Evolutionary conservation across 2,888 invertebrate genomes (phyloP), one percentile per base, ranked within the genome.

Genomic region (Sylvicola cinctus): DNA sequence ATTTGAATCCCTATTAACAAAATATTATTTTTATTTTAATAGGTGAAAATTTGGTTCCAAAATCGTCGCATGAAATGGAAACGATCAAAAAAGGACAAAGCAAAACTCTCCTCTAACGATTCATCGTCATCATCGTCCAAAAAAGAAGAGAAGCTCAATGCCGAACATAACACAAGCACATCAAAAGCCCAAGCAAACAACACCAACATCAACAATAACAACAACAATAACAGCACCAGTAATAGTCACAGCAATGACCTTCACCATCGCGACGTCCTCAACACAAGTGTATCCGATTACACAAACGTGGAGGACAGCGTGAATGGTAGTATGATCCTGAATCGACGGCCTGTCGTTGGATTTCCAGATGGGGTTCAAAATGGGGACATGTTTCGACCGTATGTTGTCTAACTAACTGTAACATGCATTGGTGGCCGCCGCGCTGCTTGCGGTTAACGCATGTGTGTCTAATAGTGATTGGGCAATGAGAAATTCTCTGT

Each of bases 41-140:
- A 91, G 84, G 91, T 91, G 41, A 91, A 91, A 68, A 91, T 93
- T 48, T 93, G 91, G 95, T 96, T 96, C 60, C 95, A 96, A 69
- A 95, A 95, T 57, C 70, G 95, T 33, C 72, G 95, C 46, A 95
- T 95, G 95, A 95, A 95, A 55, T 93, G 93, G 91, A 96, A 96
- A 55, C 66, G 96, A 10, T 91, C 90, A 42, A 93, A 93, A 67
- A 93, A 93, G 50, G 87, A 84, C 44, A 87, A 87, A 58, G 74
- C 83, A 17, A 79, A n/a, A n/a, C n/a, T n/a, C n/a, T n/a, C 79
- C 59, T 46, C 49, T 10, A 69, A 69, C 35, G 58, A 58, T 29
- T 29, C 29, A 2, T 32, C 32, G 20, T 16, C 33, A 29, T 12
- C 32, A 16, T 17, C 32, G 32, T 30, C 20, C n/a, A 29, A 32